Evolutionary conservation across 2,888 invertebrate genomes (phyloP).

Genomic region (Leucoptera coffeella): DNA sequence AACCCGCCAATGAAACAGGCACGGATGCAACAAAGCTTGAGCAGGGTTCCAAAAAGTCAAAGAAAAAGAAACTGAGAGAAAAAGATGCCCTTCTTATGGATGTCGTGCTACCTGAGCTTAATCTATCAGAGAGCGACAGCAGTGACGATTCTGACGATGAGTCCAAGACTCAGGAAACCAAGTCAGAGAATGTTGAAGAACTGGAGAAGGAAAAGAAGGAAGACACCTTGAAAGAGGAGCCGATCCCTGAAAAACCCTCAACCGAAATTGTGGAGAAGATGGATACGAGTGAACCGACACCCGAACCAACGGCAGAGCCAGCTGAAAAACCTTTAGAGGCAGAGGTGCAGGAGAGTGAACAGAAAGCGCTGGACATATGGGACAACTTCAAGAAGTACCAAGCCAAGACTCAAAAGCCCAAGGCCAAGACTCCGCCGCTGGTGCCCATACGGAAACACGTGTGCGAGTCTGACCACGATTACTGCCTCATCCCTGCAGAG

Average conservation of each 20-base stretch:
- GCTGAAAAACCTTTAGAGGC: conserved; percentile 20
- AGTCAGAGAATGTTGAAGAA: conserved; percentile 14
- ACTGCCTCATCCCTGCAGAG: conserved; percentile 53
- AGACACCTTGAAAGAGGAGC: conserved; percentile 10
- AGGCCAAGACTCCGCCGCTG: conserved; percentile 35
- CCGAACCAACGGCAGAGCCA: conserved; percentile 11
- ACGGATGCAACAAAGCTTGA: conserved; percentile 8
- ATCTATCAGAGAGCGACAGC: conserved; percentile 80
- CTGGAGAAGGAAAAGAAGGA: conserved; percentile 6
- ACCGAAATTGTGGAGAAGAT: conserved; percentile 9
- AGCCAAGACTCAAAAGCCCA: conserved; percentile 59
- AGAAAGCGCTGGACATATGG: conserved; percentile 67
- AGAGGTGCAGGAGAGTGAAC: conserved; percentile 16
- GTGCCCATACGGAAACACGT: conserved; percentile 51
- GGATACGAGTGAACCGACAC: conserved; percentile 9
- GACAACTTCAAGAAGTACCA: conserved; percentile 71
- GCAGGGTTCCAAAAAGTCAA: conserved; percentile 29
- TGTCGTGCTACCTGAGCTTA: conserved; percentile 69
- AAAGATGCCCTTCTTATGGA: conserved; percentile 42
- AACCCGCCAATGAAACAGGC: conserved; percentile 22
- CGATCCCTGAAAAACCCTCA: conserved; percentile 6
- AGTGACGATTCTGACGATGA: conserved; percentile 59
- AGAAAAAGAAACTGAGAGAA: conserved; percentile 39
- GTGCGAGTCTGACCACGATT: conserved; percentile 69
- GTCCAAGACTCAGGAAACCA: conserved; percentile 11